These are phyloP conservation scores for Volucella bombylans DNA, from an alignment of 2,888 invertebrate species.

Conservation along the genomic window DNA sequence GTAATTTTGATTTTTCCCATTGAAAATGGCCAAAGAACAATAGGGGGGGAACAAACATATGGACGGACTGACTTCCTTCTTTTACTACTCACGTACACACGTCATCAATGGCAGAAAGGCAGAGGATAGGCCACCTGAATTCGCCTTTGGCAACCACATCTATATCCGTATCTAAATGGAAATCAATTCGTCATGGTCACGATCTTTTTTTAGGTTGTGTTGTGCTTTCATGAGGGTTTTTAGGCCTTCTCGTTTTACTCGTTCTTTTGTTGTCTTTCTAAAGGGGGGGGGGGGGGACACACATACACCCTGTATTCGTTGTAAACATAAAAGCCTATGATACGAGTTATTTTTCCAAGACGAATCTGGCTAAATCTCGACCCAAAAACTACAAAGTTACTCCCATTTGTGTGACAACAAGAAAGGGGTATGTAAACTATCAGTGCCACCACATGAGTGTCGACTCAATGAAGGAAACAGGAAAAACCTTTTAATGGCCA, in stretches of 20 bases:
- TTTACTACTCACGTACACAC: neutral
- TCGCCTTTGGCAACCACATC: no score
- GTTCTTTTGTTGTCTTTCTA: no score
- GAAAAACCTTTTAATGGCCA: slow-evolving; percentile 59
- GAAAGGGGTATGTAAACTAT: neutral
- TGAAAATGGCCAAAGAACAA: slow-evolving; percentile 16
- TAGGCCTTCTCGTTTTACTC: neutral
- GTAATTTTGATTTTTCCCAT: slow-evolving; percentile 1
- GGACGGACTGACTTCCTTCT: neutral
- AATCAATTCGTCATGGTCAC: slow-evolving; percentile 58
- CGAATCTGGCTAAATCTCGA: slow-evolving; percentile 4
- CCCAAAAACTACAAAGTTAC: slow-evolving; percentile 11
- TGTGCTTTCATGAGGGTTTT: neutral
- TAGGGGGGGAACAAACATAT: slow-evolving; percentile 11
- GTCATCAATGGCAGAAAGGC: neutral
- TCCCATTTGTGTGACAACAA: slow-evolving; percentile 37
- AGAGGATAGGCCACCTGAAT: no score
- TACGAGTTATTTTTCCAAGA: slow-evolving; percentile 6
- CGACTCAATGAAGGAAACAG: slow-evolving; percentile 24
- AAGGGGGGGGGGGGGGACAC: no score
- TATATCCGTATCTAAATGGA: slow-evolving; percentile 32
- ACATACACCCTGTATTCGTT: neutral
- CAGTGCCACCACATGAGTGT: no score
- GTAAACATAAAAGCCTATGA: slow-evolving; percentile 44
- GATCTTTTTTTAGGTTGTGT: slow-evolving; percentile 13